Percentiles rank a stretch among this genome's conserved stretches.
phyloP scores from a whole-genome alignment of 2,113 vertebrate species.

The Labeo catla region DNA sequence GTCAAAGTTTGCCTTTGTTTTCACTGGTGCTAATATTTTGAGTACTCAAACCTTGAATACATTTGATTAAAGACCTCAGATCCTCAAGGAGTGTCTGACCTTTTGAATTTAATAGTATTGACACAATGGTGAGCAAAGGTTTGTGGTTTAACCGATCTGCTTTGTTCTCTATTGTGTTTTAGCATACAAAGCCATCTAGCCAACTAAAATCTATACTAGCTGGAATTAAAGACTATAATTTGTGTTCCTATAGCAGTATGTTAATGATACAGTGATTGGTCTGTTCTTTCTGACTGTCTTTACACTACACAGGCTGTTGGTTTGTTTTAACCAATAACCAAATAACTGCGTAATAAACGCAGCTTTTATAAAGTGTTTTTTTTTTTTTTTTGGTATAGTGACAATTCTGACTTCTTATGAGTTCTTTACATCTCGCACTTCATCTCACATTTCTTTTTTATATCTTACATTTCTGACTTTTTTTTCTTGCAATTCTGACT shows the following conservation, averaged over 20 bases:
- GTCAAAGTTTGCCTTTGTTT: conserved; percentile 21
- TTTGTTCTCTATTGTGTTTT: not conserved
- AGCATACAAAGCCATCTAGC: not conserved
- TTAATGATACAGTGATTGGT: not conserved
- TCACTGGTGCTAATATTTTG: conserved; percentile 5
- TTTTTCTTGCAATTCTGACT: too few relatives aligned
- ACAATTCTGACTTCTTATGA: too few relatives aligned
- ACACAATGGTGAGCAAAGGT: conserved; percentile 12
- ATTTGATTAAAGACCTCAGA: not conserved
- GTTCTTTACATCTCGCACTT: too few relatives aligned
- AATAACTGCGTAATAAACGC: not conserved
- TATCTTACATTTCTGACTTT: too few relatives aligned
- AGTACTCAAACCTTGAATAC: not conserved
- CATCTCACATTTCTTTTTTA: too few relatives aligned
- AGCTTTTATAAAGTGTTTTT: not conserved
- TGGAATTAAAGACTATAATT: not conserved
- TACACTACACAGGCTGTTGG: not conserved
- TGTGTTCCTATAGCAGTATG: not conserved
- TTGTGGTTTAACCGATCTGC: not conserved
- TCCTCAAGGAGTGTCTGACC: not conserved
- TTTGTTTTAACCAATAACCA: not conserved
- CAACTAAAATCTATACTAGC: not conserved
- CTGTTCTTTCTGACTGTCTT: not conserved
- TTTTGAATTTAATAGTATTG: not conserved
- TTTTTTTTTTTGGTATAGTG: not conserved